Base-by-base conservation (phyloP, 2,888 invertebrate genomes). In the Agrilus mali region DNA sequence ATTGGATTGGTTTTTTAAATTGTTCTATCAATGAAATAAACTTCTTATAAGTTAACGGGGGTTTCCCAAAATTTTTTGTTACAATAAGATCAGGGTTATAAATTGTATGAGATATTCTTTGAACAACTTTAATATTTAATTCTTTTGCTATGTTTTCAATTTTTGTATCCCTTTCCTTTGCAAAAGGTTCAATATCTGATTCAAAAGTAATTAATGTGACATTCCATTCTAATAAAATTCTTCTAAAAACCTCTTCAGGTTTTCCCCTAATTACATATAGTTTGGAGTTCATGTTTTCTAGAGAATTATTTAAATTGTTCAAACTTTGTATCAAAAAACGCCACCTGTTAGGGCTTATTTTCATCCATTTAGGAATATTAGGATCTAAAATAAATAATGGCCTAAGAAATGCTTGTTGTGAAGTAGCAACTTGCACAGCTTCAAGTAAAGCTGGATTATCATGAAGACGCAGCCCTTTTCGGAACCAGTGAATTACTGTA, bases 271-370 rank as follows among this genome's bases (percentile, higher is more conserved):
- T 82, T 20, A 92, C 89, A 65, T 86, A 90, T 20, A 92, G 68
- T 0, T 89, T 75, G 0, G 89, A 89, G 60, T 88, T 87, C 35
- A 89, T 64, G 63, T 84, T 84, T 50, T 79, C 72, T 46, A 90
- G 66, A 55, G 79, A 86, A 38, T 67, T 68, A 61, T 92, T 89
- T 50, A 92, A 69, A 60, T 90, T 89, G 61, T 87, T 86, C 33
- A 92, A 65, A 59, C 88, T 87, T 71, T 90, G 86, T 36, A 90
- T 70, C 4, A 92, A 71, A 64, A 92, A 92, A 61, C 90, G 83
- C 90, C 90, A 92, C 65, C 89, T 89, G 63, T 89, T 90, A 51
- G 89, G 85, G 46, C 88, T 88, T 42, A 87, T 86, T 63, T 87
- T 89, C 27, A 88, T 86, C 3, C 85, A 82, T 47, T 86, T 86